Evolutionary conservation across 2,113 vertebrate genomes (phyloP).

Genomic region (Rhadina sibilatrix): DNA sequence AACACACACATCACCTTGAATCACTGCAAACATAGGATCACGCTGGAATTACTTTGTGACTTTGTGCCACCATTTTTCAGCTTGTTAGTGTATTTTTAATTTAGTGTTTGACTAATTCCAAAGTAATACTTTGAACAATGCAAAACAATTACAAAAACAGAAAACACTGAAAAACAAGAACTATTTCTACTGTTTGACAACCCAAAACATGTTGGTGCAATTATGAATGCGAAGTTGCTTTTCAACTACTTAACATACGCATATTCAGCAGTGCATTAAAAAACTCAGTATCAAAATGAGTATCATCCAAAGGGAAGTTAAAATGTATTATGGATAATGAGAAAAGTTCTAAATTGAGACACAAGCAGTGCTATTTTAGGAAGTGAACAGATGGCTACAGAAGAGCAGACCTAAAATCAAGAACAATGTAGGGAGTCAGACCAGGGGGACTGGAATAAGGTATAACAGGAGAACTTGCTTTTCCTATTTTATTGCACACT

Average conservation of each 20-base stretch:
- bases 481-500: not conserved
- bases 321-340: conserved; percentile 10
- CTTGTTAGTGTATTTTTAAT: not conserved
- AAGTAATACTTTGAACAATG: not conserved
- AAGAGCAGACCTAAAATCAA: conserved; percentile 28
- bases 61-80: not conserved
- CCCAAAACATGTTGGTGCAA: not conserved
- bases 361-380: conserved; percentile 42
- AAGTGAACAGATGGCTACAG: conserved; percentile 44
- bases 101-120: not conserved
- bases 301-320: not conserved
- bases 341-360: conserved; percentile 11
- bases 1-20: fast-evolving
- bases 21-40: not conserved
- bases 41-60: not conserved
- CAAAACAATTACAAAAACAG: not conserved
- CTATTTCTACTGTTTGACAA: not conserved
- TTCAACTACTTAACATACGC: not conserved
- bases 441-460: not conserved
- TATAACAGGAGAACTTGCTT: not conserved
- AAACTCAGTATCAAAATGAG: not conserved
- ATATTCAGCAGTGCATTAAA: not conserved
- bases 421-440: not conserved
- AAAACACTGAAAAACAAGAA: not conserved
- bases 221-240: not conserved